Evolutionary conservation across 30 jellyfish, hydroid and myxozoan genomes (phyloP).

Genomic region (Hydractinia symbiolongicarpus): DNA sequence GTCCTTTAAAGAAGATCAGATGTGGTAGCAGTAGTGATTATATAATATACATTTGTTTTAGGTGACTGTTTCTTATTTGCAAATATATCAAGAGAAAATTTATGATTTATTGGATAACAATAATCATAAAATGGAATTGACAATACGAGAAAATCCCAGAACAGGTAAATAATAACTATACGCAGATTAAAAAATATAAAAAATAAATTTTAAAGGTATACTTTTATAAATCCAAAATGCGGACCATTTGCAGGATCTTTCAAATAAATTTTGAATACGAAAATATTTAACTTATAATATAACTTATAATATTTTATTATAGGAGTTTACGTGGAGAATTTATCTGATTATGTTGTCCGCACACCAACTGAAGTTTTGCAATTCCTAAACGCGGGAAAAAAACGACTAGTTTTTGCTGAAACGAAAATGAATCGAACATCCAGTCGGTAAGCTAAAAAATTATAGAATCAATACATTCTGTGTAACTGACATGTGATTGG

Average conservation of each 20-base stretch:
- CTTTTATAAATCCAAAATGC: no score
- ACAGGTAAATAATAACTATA: constrained; percentile 36
- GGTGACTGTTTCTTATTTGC: constrained; percentile 84
- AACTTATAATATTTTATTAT: not conserved
- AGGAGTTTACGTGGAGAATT: constrained; percentile 94
- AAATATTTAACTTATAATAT: no score
- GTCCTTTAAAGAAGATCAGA: no score
- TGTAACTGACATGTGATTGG: no score
- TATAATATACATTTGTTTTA: not conserved
- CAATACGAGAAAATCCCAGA: constrained; percentile 78
- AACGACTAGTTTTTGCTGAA: constrained; percentile 91
- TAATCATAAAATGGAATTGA: constrained; percentile 57
- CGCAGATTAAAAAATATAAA: no score
- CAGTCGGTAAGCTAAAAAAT: constrained; percentile 69
- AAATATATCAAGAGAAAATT: constrained; percentile 87
- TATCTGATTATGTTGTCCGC: constrained; percentile 84
- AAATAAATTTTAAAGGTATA: no score
- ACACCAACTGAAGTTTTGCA: constrained; percentile 86
- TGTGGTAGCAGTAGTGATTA: no score
- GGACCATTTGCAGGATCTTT: no score
- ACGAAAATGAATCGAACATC: constrained; percentile 97
- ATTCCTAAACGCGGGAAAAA: constrained; percentile 62
- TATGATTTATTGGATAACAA: constrained; percentile 53
- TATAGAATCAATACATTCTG: not conserved
- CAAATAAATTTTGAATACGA: no score